phyloP scores from a whole-genome alignment of 2,888 invertebrate species.

The Therioaphis trifolii region DNA sequence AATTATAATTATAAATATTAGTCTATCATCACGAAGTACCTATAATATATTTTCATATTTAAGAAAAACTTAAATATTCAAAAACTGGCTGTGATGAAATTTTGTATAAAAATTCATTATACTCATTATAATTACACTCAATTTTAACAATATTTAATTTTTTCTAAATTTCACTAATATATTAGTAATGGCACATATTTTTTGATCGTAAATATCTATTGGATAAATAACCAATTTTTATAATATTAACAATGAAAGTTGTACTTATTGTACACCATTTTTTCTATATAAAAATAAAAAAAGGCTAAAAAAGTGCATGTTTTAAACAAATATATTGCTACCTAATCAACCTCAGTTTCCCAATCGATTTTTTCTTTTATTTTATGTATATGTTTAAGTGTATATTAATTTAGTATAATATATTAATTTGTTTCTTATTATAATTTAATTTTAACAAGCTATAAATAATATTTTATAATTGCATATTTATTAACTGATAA shows the following conservation, averaged over 20 bases:
- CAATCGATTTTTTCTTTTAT: conserved; percentile 21
- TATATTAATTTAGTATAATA: conserved; percentile 28
- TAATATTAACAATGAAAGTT: background rate
- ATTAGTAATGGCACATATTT: conserved; percentile 12
- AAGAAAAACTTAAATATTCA: conserved; percentile 39
- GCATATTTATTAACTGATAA: background rate
- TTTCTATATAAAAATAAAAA: conserved; percentile 4
- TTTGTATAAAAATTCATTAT: conserved; percentile 54
- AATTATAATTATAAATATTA: conserved; percentile 55
- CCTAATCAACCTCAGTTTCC: conserved; percentile 11
- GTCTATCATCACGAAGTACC: conserved; percentile 50
- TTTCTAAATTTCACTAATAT: conserved; percentile 23
- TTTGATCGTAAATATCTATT: background rate
- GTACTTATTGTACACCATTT: background rate
- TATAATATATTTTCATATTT: conserved; percentile 60
- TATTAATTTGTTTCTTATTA: conserved; percentile 37
- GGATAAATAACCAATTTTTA: too few relatives aligned
- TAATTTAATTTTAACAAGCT: conserved; percentile 35
- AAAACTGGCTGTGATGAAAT: conserved; percentile 52
- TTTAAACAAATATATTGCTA: background rate
- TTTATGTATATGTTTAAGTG: background rate
- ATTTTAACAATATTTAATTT: background rate
- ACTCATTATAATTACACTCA: conserved; percentile 41
- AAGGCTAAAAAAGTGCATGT: conserved; percentile 6
- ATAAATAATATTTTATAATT: conserved; percentile 7